Base-by-base conservation (phyloP, 2,113 vertebrate species). In the Malurus melanocephalus region DNA sequence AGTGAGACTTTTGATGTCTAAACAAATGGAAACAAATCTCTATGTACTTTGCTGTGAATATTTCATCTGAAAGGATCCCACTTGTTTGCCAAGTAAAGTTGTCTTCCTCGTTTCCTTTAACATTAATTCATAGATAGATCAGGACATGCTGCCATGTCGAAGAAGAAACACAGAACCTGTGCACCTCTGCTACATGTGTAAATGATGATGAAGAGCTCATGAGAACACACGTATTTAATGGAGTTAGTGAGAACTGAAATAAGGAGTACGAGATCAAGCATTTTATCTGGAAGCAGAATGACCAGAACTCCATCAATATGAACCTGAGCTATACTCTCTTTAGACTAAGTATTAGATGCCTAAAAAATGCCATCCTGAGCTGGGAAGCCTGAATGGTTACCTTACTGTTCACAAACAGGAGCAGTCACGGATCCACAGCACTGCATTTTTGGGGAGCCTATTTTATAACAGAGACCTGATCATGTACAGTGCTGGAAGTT, bases 11-110 rank as follows among this genome's bases (percentile, higher is more conserved):
- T 57, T 75, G 45, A 80, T 64, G 76, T 68, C 69, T 83, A 85
- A 91, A 88, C 65, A 96, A 94, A 84, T 42, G 45, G 57, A 89
- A 94, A 80, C 56, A 93, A 93, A 87, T 85, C n/a, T 83, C 53
- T 80, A 32, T 64, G 33, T 53, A 55, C 42, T 88, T 75, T 85
- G 33, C 72, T 3, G 18, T 88, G 69, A 85, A 80, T 64, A 78
- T 89, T 91, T 86, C 20, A 55, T 60, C n/a, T 12, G 10, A 83
- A 93, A 88, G 11, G 27, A 77, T 80, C 42, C 16, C 48, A 59
- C 40, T 11, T 9, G 0, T 72, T 91, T 89, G 33, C 49, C 52
- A 51, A 86, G 46, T 27, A 86, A 90, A 84, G 33, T 51, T 85
- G 49, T 91, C 80, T 86, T 89, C 20, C 72, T 77, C 74, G 6